Percentiles rank a stretch among this genome's conserved stretches.
These are phyloP conservation scores for Acanthaster planci DNA, from an alignment of 35 echinoderm and acorn worm genomes.

Conservation along the genomic window DNA sequence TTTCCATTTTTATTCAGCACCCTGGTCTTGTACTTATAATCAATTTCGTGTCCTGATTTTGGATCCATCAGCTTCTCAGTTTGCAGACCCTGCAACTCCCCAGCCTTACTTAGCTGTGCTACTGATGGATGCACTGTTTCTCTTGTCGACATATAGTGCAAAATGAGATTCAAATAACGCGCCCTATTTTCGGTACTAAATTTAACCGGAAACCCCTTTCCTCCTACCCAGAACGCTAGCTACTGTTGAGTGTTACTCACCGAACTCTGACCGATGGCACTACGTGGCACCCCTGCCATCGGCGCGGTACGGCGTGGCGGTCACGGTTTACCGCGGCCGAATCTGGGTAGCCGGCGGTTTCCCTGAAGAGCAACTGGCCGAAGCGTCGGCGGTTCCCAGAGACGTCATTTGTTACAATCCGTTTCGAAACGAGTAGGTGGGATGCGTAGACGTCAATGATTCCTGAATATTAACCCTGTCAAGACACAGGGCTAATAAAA, in stretches of 20 bases:
- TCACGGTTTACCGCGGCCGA: constrained; percentile 22
- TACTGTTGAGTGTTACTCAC: constrained; percentile 33
- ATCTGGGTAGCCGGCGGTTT: constrained; percentile 45
- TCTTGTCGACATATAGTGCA: too few relatives aligned
- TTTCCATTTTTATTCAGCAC: too few relatives aligned
- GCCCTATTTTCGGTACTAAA: background rate
- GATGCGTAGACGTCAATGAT: too few relatives aligned
- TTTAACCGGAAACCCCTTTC: background rate
- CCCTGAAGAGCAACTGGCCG: constrained; percentile 8
- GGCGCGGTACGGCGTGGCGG: constrained; percentile 35
- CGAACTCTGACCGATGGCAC: constrained; percentile 31
- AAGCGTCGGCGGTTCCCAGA: constrained; percentile 6
- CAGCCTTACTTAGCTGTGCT: too few relatives aligned
- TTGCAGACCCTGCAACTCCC: too few relatives aligned
- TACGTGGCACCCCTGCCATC: constrained; percentile 30
- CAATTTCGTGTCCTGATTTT: too few relatives aligned
- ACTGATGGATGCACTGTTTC: too few relatives aligned
- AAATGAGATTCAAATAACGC: background rate
- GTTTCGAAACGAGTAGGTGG: constrained; percentile 13
- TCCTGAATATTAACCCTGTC: too few relatives aligned
- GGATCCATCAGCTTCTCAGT: too few relatives aligned
- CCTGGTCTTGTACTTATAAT: too few relatives aligned
- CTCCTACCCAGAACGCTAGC: constrained; percentile 7
- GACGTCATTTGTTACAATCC: constrained; percentile 41
- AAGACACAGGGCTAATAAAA: too few relatives aligned